These are phyloP conservation scores for Clepsis dumicolana DNA, from an alignment of 2,888 invertebrate genomes.

Conservation along the genomic window DNA sequence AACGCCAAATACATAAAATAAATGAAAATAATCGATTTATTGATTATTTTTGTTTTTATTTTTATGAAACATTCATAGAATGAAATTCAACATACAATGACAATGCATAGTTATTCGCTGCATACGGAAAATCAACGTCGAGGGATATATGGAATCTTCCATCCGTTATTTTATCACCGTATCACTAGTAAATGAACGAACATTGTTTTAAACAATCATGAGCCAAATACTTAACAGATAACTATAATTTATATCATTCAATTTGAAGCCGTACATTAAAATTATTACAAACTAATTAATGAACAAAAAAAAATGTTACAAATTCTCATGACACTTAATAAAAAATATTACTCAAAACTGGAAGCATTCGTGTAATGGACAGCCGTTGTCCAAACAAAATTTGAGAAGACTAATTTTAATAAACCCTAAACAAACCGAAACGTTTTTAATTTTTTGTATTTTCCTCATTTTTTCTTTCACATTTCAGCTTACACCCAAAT, in stretches of 20 bases:
- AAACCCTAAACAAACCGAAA: slow-evolving; percentile 67
- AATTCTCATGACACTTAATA: slow-evolving; percentile 78
- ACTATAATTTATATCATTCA: slow-evolving; percentile 54
- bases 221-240: slow-evolving; percentile 68
- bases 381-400: slow-evolving; percentile 63
- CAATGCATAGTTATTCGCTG: slow-evolving; percentile 69
- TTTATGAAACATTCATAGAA: too few species aligned
- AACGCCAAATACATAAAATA: slow-evolving; percentile 75
- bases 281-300: slow-evolving; percentile 77
- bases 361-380: slow-evolving; percentile 76
- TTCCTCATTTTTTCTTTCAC: slow-evolving; percentile 51
- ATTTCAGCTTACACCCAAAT: slow-evolving; percentile 48
- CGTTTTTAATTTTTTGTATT: slow-evolving; percentile 57
- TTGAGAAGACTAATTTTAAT: slow-evolving; percentile 58
- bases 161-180: slow-evolving; percentile 64
- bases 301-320: slow-evolving; percentile 66
- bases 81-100: too few species aligned
- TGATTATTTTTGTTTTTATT: too few species aligned
- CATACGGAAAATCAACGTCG: slow-evolving; percentile 47
- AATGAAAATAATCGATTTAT: too few species aligned
- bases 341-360: slow-evolving; percentile 62
- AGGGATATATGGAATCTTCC: slow-evolving; percentile 57
- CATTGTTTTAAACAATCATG: slow-evolving; percentile 44
- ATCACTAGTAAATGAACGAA: too few species aligned
- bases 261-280: slow-evolving; percentile 73